Evolutionary conservation across 2,113 vertebrate species (phyloP).

Genomic region (Chaetops frenatus): DNA sequence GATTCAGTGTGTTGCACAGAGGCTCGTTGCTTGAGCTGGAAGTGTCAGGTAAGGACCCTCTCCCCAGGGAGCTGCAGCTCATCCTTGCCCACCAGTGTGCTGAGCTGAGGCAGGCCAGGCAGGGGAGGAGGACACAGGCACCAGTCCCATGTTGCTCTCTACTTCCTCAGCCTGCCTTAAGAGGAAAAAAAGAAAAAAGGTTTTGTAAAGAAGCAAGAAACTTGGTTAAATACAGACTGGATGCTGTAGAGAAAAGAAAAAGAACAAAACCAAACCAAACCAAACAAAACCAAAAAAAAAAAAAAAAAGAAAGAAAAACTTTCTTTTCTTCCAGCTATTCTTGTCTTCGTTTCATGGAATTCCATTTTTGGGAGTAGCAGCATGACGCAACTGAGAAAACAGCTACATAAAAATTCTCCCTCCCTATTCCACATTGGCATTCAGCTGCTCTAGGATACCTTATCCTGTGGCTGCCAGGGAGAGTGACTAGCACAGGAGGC

Average conservation of each 20-base stretch:
- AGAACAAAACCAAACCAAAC: too few species aligned
- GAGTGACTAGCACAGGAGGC: neutral
- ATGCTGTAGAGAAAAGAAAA: neutral
- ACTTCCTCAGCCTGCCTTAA: neutral
- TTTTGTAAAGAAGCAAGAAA: neutral
- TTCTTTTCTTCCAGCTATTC: neutral
- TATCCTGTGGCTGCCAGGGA: neutral
- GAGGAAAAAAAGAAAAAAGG: neutral
- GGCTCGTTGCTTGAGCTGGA: rapidly evolving
- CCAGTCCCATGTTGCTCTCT: rapidly evolving
- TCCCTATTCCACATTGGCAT: neutral
- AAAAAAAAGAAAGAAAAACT: neutral
- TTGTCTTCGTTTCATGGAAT: neutral
- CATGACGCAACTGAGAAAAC: neutral
- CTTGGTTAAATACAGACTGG: neutral
- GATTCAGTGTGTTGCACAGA: neutral
- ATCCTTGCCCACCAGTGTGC: neutral
- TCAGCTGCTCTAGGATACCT: neutral
- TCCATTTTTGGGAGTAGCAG: neutral
- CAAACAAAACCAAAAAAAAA: neutral
- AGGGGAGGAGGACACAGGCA: neutral
- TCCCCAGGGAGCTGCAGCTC: neutral
- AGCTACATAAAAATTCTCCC: neutral
- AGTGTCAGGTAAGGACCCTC: neutral
- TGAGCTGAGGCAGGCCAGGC: neutral